Conservation (phyloP, 2,888 invertebrate genomes). For the Limnephilus marmoratus region DNA sequence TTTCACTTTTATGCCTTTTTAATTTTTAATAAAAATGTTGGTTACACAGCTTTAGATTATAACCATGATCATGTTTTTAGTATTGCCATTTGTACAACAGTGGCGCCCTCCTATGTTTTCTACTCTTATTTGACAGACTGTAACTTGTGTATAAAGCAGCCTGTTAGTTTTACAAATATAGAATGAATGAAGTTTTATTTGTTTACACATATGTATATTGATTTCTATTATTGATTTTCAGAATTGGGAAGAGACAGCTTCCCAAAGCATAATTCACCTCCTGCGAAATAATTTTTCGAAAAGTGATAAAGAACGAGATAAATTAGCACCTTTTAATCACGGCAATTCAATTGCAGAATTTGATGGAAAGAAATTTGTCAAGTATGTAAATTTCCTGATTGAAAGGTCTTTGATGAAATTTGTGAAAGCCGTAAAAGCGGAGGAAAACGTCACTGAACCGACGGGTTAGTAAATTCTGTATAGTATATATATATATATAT, state of each 20-base stretch:
- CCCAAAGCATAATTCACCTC: constrained; percentile 52
- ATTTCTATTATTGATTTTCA: constrained; percentile 45
- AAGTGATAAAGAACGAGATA: constrained; percentile 63
- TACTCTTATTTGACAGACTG: no score
- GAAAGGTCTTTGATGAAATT: constrained; percentile 56
- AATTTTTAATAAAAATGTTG: no score
- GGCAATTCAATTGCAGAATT: constrained; percentile 50
- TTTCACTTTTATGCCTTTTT: no score
- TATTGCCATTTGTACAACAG: no score
- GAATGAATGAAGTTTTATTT: not conserved
- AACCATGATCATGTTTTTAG: no score
- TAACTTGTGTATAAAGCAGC: not conserved
- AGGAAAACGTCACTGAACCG: not conserved
- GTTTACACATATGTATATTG: not conserved
- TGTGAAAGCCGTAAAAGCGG: constrained; percentile 42
- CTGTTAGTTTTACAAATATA: no score
- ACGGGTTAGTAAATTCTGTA: not conserved
- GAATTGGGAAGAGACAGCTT: constrained; percentile 64
- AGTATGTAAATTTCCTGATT: constrained; percentile 60
- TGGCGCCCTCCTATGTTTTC: no score
- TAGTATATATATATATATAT: no score
- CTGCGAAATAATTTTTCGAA: constrained; percentile 60
- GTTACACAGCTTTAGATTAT: no score
- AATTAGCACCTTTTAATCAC: constrained; percentile 58
- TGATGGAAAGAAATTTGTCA: constrained; percentile 58